These are phyloP conservation scores for Stichopus chloronotus DNA, from an alignment of 35 echinoderm and acorn worm genomes.

Conservation along the genomic window DNA sequence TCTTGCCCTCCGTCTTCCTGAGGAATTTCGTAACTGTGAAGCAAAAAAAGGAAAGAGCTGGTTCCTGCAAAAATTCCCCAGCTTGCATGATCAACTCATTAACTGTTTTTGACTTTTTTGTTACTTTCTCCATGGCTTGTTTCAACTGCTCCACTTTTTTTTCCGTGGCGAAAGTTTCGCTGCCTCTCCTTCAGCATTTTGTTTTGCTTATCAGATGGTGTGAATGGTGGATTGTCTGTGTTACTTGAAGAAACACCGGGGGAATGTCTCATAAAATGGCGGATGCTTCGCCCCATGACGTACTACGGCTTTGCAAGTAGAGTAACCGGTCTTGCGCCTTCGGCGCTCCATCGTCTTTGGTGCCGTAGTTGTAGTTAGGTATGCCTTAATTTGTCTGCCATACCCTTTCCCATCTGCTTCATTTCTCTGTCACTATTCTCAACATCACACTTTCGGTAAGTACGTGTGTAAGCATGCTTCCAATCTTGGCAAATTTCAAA, in stretches of 20 bases:
- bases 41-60: constrained; percentile 42
- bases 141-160: constrained; percentile 2
- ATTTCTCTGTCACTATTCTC: too few species aligned
- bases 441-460: too few species aligned
- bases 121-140: background rate
- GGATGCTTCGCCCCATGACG: too few species aligned
- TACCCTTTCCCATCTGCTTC: too few species aligned
- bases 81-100: constrained; percentile 7
- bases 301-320: too few species aligned
- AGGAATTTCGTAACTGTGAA: constrained; percentile 29
- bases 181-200: background rate
- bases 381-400: too few species aligned
- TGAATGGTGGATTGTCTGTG: background rate
- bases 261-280: too few species aligned
- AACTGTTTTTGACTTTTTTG: background rate
- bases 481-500: too few species aligned
- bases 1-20: background rate
- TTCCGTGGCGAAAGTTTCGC: background rate
- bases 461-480: too few species aligned
- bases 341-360: too few species aligned
- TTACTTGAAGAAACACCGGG: constrained; percentile 9
- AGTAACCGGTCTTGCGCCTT: too few species aligned
- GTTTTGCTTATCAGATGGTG: constrained; percentile 5
- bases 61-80: background rate
- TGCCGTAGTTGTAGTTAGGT: too few species aligned